These are phyloP conservation scores for Crocidura indochinensis DNA, from an alignment of 2,797 vertebrate species.

Conservation along the genomic window DNA sequence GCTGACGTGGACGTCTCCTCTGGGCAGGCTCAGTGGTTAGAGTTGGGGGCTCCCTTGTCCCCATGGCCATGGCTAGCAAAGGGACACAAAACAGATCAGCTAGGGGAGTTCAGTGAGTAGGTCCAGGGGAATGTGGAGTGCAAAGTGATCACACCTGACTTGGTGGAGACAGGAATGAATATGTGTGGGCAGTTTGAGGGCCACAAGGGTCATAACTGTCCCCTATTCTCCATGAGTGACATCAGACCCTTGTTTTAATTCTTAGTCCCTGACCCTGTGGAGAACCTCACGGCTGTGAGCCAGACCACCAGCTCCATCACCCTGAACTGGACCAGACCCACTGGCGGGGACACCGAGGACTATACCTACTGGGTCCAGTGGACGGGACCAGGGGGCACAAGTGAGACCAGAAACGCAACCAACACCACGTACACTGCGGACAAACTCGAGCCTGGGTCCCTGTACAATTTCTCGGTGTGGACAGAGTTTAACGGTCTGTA, in stretches of 20 bases:
- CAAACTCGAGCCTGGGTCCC: neutral
- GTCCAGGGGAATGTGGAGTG: too few species aligned
- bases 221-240: neutral
- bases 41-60: too few species aligned
- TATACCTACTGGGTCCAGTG: neutral
- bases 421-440: rapidly evolving
- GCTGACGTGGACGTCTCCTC: too few species aligned
- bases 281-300: neutral
- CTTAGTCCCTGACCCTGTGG: neutral
- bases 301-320: conserved; percentile 35
- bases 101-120: too few species aligned
- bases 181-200: neutral
- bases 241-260: neutral
- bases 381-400: rapidly evolving
- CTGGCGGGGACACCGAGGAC: rapidly evolving
- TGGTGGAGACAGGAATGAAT: too few species aligned
- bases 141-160: too few species aligned
- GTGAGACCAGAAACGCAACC: rapidly evolving
- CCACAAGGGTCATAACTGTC: neutral
- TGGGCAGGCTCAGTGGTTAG: too few species aligned
- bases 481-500: rapidly evolving
- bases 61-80: too few species aligned
- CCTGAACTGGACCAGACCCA: neutral
- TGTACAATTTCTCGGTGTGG: neutral
- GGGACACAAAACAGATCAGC: too few species aligned